A percentile compares a stretch with the other conserved stretches of the same genome.
Evolutionary conservation across 2,888 invertebrate genomes (phyloP).

Genomic region (Xanthorhoe spadicearia): DNA sequence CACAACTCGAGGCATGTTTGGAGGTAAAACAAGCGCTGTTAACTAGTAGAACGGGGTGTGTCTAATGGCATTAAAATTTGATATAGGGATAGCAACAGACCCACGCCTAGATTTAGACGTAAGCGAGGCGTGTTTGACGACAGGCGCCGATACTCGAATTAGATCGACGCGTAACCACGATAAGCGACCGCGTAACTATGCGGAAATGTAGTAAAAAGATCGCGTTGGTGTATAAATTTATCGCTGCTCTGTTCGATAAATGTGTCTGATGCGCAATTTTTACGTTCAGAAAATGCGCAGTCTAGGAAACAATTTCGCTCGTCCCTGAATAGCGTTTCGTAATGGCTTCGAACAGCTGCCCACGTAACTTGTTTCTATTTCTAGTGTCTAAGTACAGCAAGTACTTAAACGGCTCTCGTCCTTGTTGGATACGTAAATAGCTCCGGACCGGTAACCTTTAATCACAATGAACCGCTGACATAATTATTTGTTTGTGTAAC

Average conservation of each 20-base stretch:
- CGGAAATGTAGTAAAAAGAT: constrained; percentile 79
- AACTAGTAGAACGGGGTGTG: constrained; percentile 48
- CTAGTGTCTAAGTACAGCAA: constrained; percentile 57
- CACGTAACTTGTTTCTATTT: constrained; percentile 78
- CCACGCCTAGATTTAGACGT: constrained; percentile 68
- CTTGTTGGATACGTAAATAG: constrained; percentile 57
- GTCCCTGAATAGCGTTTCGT: constrained; percentile 73
- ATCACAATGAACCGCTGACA: constrained; percentile 75
- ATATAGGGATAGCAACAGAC: constrained; percentile 57
- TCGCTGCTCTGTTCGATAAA: constrained; percentile 71
- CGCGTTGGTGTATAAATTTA: constrained; percentile 79
- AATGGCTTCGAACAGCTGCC: constrained; percentile 69
- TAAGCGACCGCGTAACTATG: constrained; percentile 74
- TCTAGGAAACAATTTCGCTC: constrained; percentile 64
- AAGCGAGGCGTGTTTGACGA: constrained; percentile 68
- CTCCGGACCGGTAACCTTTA: constrained; percentile 63
- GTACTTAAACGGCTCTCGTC: constrained; percentile 66
- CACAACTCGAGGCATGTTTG: constrained; percentile 4
- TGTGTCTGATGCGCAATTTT: constrained; percentile 67
- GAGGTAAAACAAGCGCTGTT: constrained; percentile 11
- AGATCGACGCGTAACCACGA: constrained; percentile 71
- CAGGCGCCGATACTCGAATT: constrained; percentile 76
- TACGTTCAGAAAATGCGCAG: constrained; percentile 58
- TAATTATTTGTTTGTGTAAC: constrained; percentile 77
- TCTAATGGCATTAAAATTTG: constrained; percentile 48